These are phyloP conservation scores for Spea hammondii DNA, from an alignment of 2,797 vertebrate species.

Conservation along the genomic window DNA sequence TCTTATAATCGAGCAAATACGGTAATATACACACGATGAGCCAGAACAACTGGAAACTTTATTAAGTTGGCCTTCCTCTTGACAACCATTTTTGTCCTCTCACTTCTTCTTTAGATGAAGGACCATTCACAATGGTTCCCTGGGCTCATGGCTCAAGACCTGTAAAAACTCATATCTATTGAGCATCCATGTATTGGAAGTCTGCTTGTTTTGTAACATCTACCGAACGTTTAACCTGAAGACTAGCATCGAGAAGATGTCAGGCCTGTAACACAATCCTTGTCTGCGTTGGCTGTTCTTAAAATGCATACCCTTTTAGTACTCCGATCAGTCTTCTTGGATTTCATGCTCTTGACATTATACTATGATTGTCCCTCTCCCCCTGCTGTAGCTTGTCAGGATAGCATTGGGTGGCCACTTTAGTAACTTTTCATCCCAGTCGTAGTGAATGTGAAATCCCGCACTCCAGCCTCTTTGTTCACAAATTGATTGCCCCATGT, in stretches of 20 bases:
- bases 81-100: too few relatives aligned
- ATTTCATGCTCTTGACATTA: slow-evolving; percentile 14
- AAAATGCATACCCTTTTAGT: neutral
- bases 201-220: too few relatives aligned
- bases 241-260: neutral
- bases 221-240: too few relatives aligned
- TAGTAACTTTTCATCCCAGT: slow-evolving; percentile 38
- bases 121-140: too few relatives aligned
- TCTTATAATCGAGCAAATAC: too few relatives aligned
- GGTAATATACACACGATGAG: too few relatives aligned
- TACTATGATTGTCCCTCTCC: slow-evolving; percentile 2
- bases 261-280: neutral
- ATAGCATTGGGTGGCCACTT: slow-evolving; percentile 34
- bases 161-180: too few relatives aligned
- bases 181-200: too few relatives aligned
- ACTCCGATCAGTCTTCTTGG: neutral
- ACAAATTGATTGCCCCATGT: slow-evolving; percentile 17
- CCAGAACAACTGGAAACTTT: too few relatives aligned
- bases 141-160: too few relatives aligned
- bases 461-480: neutral
- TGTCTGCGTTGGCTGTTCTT: neutral
- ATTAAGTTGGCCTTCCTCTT: too few relatives aligned
- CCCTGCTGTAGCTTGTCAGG: slow-evolving; percentile 20
- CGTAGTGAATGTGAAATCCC: neutral
- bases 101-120: too few relatives aligned